phyloP scores from a whole-genome alignment of 2,797 vertebrate species.

The Triplophysa bombifrons region DNA sequence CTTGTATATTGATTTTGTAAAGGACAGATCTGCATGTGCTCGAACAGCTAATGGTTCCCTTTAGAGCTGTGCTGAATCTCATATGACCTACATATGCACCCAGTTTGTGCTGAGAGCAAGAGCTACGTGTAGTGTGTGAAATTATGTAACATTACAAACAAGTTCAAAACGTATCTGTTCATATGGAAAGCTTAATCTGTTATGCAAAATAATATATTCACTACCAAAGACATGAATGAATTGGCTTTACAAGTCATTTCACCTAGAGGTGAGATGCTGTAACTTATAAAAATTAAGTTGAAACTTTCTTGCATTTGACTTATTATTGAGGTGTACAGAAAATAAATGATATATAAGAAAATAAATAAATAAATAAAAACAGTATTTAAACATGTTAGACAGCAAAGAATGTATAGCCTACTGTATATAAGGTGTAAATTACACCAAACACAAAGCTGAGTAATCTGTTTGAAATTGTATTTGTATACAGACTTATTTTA shows the following conservation, averaged over 20 bases:
- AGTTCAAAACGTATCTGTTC: background rate
- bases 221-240: background rate
- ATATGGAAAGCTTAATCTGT: background rate
- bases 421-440: no score
- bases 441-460: no score
- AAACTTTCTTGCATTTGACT: no score
- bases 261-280: no score
- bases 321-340: no score
- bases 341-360: background rate
- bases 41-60: constrained; percentile 17
- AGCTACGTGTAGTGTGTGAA: no score
- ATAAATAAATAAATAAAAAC: no score
- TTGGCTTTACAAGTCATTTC: no score
- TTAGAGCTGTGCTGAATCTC: constrained; percentile 13
- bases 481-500: background rate
- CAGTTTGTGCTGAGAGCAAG: background rate
- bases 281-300: no score
- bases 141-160: background rate
- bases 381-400: no score
- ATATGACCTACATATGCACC: constrained; percentile 10
- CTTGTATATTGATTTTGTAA: constrained; percentile 22
- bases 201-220: background rate
- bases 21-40: constrained; percentile 18
- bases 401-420: no score
- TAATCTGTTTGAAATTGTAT: no score